phyloP scores from a whole-genome alignment of 1,140 invertebrate species.

The Listronotus oregonensis region DNA sequence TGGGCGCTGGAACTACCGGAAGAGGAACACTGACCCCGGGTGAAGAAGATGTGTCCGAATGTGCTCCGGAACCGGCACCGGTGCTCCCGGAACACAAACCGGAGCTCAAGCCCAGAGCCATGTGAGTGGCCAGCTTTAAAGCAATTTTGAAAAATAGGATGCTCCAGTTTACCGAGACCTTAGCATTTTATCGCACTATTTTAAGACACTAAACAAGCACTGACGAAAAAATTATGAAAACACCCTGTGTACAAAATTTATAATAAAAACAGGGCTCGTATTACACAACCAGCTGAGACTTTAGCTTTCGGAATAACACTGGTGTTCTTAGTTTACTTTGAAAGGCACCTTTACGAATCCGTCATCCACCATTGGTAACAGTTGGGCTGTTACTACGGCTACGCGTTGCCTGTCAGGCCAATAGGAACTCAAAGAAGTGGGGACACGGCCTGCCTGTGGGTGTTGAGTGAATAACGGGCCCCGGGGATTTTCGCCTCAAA shows the following conservation, averaged over 20 bases:
- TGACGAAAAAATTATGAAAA: conserved; percentile 13
- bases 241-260: conserved; percentile 1
- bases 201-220: conserved; percentile 2
- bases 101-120: conserved; percentile 56
- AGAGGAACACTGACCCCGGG: conserved; percentile 55
- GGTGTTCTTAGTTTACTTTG: conserved; percentile 24
- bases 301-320: conserved; percentile 42
- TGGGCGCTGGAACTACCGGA: conserved; percentile 60
- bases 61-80: conserved; percentile 48
- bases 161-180: background rate
- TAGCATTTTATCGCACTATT: background rate
- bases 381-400: conserved; percentile 43
- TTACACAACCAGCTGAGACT: conserved; percentile 34
- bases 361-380: conserved; percentile 38
- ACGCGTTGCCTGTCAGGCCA: conserved; percentile 40
- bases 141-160: conserved; percentile 15
- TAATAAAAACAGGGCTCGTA: conserved; percentile 20
- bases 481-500: too few species aligned
- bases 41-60: conserved; percentile 56
- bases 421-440: conserved; percentile 36
- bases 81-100: conserved; percentile 51
- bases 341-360: conserved; percentile 14
- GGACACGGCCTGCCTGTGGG: conserved; percentile 37
- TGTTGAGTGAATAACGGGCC: too few species aligned
- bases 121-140: conserved; percentile 53